A percentile compares a stretch with the other conserved stretches of the same genome.
Evolutionary conservation across 2,113 vertebrate species (phyloP).

Genomic region (Neopipo cinnamomea): DNA sequence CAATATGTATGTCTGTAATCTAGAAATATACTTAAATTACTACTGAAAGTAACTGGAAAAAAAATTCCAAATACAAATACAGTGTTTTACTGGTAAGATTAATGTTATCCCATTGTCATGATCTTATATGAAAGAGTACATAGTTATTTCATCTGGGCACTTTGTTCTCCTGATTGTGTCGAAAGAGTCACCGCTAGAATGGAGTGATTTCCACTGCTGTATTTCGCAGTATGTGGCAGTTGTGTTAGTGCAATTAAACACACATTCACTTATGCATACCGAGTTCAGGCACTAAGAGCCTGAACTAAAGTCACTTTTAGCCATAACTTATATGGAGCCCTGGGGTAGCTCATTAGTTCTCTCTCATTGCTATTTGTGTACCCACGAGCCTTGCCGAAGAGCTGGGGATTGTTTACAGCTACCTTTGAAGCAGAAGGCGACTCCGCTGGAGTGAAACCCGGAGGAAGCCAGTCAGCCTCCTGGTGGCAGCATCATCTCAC

Average conservation of each 20-base stretch:
- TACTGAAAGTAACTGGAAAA: background rate
- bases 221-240: background rate
- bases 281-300: background rate
- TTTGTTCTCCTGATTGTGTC: background rate
- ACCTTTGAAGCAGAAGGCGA: background rate
- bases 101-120: background rate
- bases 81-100: background rate
- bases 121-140: background rate
- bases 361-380: background rate
- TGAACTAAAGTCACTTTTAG: background rate
- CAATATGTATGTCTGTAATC: background rate
- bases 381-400: background rate
- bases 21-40: background rate
- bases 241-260: background rate
- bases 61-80: background rate
- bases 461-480: background rate
- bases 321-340: background rate
- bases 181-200: accelerated
- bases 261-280: background rate
- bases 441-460: background rate
- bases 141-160: background rate
- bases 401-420: accelerated
- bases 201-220: background rate
- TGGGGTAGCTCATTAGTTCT: background rate
- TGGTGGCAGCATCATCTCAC: slow-evolving; percentile 16